A percentile compares a stretch with the other conserved stretches of the same genome.
These are phyloP conservation scores for Erebia aethiops DNA, from an alignment of 2,888 invertebrate genomes.

Conservation along the genomic window DNA sequence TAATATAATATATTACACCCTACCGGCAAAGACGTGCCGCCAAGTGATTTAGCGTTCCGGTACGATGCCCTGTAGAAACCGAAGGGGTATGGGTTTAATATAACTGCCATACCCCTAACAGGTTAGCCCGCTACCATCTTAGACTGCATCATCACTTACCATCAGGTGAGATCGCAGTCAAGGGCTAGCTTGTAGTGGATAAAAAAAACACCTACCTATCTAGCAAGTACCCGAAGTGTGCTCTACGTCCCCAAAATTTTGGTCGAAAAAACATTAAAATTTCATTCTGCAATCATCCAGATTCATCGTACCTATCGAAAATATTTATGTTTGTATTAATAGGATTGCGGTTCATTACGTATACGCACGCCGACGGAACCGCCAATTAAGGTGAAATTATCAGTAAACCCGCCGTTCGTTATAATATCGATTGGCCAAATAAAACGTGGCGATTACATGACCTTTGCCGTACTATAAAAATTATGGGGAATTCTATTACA, in stretches of 20 bases:
- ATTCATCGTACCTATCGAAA: constrained; percentile 34
- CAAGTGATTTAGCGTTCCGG: no score
- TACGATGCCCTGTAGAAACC: no score
- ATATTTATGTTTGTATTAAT: constrained; percentile 42
- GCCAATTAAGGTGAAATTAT: constrained; percentile 48
- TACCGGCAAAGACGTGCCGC: no score
- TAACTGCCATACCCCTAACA: no score
- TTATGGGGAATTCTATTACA: constrained; percentile 8
- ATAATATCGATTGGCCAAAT: constrained; percentile 45
- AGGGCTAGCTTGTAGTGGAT: no score
- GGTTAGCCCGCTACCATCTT: no score
- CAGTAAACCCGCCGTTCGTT: constrained; percentile 42
- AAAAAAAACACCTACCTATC: no score
- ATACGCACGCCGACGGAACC: constrained; percentile 41
- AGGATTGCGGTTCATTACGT: constrained; percentile 44
- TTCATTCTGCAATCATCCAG: constrained; percentile 34
- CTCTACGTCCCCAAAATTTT: constrained; percentile 3
- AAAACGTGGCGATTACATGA: constrained; percentile 41
- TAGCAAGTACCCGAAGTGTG: no score
- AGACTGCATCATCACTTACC: no score
- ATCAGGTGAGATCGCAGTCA: no score
- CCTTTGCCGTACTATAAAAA: constrained; percentile 36
- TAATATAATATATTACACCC: no score
- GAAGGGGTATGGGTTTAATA: no score
- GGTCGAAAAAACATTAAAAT: constrained; percentile 34